A percentile compares a stretch with the other conserved stretches of the same genome.
Conservation (phyloP, 2,888 invertebrate genomes). For the Pomacea canaliculata region DNA sequence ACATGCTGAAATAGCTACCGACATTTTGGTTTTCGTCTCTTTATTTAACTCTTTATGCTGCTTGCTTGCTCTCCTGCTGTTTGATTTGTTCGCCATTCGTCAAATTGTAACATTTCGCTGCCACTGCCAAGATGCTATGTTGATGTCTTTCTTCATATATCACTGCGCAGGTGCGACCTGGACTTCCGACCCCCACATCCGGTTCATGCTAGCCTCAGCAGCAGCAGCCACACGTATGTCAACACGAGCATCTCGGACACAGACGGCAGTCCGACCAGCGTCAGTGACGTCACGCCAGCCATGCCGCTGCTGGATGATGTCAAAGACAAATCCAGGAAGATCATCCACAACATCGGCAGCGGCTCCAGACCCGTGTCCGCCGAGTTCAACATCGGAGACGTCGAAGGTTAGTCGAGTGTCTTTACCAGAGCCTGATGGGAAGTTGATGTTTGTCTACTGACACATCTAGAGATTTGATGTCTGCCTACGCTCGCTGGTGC, state of each 20-base stretch:
- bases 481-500: too few relatives aligned
- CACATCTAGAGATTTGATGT: background rate
- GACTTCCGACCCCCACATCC: conserved; percentile 23
- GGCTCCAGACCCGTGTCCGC: conserved; percentile 63
- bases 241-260: conserved; percentile 62
- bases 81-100: too few relatives aligned
- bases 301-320: conserved; percentile 76
- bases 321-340: conserved; percentile 73
- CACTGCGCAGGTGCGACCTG: conserved; percentile 12
- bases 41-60: too few relatives aligned
- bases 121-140: too few relatives aligned
- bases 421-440: background rate
- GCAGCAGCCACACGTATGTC: conserved; percentile 27
- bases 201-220: conserved; percentile 13
- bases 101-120: too few relatives aligned
- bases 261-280: conserved; percentile 54
- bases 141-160: too few relatives aligned
- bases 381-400: conserved; percentile 58
- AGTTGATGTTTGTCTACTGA: background rate
- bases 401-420: conserved; percentile 50
- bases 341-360: conserved; percentile 63
- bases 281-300: conserved; percentile 70
- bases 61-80: too few relatives aligned
- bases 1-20: too few relatives aligned
- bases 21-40: too few relatives aligned